Percentiles rank a stretch among this genome's conserved stretches.
Conservation (phyloP, 2,113 vertebrate species). For the Microtus montanus region DNA sequence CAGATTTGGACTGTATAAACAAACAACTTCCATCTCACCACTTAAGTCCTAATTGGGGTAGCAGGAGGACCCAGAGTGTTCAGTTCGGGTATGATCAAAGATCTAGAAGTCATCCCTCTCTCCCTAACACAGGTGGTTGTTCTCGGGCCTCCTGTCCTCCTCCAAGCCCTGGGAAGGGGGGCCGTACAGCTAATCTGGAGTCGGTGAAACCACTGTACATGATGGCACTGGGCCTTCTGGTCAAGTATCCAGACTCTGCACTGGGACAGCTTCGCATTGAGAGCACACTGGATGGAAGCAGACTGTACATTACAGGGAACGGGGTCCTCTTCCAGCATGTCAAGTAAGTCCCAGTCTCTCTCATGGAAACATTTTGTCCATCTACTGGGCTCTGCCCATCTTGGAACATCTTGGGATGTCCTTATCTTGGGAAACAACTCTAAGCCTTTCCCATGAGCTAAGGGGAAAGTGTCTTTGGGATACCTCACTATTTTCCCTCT, state of each 20-base stretch:
- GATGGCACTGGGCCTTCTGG: slow-evolving; percentile 83
- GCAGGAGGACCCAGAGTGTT: background rate
- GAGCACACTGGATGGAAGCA: slow-evolving; percentile 80
- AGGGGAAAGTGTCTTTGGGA: background rate
- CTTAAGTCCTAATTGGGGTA: background rate
- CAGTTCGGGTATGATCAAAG: background rate
- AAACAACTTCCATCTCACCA: background rate
- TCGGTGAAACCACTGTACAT: slow-evolving; percentile 71
- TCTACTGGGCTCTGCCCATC: slow-evolving; percentile 6
- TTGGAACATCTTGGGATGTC: background rate
- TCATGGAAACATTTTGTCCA: background rate
- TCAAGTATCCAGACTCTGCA: slow-evolving; percentile 83
- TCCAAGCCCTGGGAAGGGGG: slow-evolving; percentile 53
- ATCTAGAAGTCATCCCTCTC: slow-evolving; percentile 30
- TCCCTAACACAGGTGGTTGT: slow-evolving; percentile 64
- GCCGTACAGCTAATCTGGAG: slow-evolving; percentile 30
- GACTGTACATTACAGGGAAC: slow-evolving; percentile 80
- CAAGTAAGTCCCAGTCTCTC: slow-evolving; percentile 75
- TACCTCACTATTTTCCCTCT: background rate
- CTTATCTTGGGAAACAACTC: slow-evolving; percentile 3
- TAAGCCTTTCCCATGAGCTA: slow-evolving; percentile 17
- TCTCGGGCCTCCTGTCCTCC: slow-evolving; percentile 43
- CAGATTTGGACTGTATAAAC: background rate
- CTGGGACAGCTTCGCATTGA: slow-evolving; percentile 84
- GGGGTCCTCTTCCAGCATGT: slow-evolving; percentile 84